These are phyloP conservation scores for Eulemur macaco DNA, from an alignment of 2,113 vertebrate species.

Conservation along the genomic window DNA sequence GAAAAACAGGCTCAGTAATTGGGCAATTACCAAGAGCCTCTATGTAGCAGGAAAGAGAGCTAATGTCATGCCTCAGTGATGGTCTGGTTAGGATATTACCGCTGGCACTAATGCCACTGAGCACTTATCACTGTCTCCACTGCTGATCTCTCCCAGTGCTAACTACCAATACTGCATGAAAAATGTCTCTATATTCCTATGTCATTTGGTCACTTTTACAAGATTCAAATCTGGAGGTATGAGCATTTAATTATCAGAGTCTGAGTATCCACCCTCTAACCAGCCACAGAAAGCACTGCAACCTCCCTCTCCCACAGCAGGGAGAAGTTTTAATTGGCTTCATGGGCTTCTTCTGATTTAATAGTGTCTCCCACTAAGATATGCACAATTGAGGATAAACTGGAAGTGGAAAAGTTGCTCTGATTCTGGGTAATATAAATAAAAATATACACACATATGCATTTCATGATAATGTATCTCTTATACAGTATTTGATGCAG, in stretches of 20 bases:
- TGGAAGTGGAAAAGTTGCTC: not conserved
- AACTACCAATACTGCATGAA: not conserved
- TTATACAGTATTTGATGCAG: not conserved
- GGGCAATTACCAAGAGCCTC: not conserved
- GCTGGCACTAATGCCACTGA: not conserved
- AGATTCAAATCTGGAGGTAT: not conserved
- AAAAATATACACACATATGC: too few relatives aligned
- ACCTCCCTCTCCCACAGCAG: not conserved
- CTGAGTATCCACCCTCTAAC: not conserved
- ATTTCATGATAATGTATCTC: not conserved
- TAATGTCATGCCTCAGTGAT: not conserved
- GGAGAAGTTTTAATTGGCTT: not conserved
- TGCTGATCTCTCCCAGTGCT: not conserved
- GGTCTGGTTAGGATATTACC: not conserved
- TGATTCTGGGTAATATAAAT: not conserved
- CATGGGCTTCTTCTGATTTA: not conserved
- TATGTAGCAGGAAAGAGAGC: not conserved
- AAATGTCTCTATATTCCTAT: not conserved
- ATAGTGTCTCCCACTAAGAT: not conserved
- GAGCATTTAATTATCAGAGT: not conserved
- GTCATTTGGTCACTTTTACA: not conserved
- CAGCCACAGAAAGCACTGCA: not conserved
- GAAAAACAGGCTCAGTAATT: not conserved
- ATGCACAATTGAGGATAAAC: not conserved
- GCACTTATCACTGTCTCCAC: not conserved